These are phyloP conservation scores for Rostratula benghalensis DNA, from an alignment of 2,113 vertebrate species.

Conservation along the genomic window DNA sequence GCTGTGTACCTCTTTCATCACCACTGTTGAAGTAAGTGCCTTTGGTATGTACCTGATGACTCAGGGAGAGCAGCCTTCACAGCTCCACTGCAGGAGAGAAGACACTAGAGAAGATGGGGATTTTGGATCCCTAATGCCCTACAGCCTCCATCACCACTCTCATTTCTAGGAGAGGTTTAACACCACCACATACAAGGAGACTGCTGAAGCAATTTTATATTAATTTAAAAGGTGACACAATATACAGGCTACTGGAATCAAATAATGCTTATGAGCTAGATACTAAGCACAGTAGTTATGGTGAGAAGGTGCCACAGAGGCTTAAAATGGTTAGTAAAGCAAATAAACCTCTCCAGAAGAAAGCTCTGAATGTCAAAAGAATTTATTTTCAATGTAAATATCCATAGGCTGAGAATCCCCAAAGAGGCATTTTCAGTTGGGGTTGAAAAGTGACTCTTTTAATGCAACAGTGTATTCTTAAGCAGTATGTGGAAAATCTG, in stretches of 20 bases:
- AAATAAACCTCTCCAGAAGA: constrained; percentile 35
- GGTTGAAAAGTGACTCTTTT: constrained; percentile 28
- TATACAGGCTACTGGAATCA: not conserved
- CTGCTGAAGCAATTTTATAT: not conserved
- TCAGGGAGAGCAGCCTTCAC: not conserved
- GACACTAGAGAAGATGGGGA: not conserved
- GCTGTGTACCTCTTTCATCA: not conserved
- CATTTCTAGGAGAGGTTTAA: not conserved
- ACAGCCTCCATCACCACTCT: not conserved
- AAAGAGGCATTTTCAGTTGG: not conserved
- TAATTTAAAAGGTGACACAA: not conserved
- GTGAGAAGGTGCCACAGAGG: constrained; percentile 16
- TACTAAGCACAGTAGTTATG: constrained; percentile 10
- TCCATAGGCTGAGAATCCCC: not conserved
- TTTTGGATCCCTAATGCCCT: not conserved
- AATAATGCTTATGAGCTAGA: not conserved
- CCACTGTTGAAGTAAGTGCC: not conserved
- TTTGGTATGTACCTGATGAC: not conserved
- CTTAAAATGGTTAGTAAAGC: constrained; percentile 15
- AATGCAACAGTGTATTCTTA: not conserved
- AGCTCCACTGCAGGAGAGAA: not conserved
- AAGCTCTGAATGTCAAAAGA: constrained; percentile 23
- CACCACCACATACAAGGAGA: not conserved
- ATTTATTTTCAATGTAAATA: constrained; percentile 52
- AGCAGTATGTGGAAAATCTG: not conserved